A percentile compares a stretch with the other conserved stretches of the same genome.
These are phyloP conservation scores for Myotis daubentonii DNA, from an alignment of 2,797 vertebrate genomes.

Conservation along the genomic window DNA sequence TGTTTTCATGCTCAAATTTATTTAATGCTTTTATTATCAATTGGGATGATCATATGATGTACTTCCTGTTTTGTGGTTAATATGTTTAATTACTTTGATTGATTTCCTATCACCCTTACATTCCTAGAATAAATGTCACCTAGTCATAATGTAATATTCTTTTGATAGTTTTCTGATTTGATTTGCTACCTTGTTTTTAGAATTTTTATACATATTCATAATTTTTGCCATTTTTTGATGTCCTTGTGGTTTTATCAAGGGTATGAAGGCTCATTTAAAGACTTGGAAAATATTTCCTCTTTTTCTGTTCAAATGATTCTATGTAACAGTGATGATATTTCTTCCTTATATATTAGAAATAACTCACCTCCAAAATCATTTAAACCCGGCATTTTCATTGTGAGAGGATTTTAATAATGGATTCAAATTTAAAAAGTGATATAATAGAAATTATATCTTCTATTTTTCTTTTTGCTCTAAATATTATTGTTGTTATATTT, in stretches of 20 bases:
- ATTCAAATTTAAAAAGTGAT: not conserved
- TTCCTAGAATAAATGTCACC: not conserved
- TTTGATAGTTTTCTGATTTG: not conserved
- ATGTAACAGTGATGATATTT: not conserved
- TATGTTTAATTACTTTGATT: not conserved
- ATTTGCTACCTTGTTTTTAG: not conserved
- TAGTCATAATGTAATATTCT: not conserved
- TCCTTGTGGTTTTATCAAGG: not conserved
- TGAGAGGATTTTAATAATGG: not conserved
- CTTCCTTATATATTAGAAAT: not conserved
- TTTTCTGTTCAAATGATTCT: not conserved
- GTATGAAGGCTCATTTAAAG: not conserved
- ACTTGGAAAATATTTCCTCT: not conserved
- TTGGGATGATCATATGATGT: not conserved
- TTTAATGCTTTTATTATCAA: not conserved
- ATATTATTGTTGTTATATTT: not conserved
- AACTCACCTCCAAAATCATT: not conserved
- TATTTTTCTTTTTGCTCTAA: not conserved
- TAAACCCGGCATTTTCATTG: not conserved
- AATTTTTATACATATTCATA: not conserved
- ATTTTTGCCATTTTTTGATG: not conserved
- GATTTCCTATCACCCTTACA: not conserved
- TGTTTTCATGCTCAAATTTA: not conserved
- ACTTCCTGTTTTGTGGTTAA: not conserved
- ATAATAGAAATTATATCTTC: not conserved